Base-by-base conservation (phyloP, 2,888 invertebrate genomes). In the Mythimna albipuncta region DNA sequence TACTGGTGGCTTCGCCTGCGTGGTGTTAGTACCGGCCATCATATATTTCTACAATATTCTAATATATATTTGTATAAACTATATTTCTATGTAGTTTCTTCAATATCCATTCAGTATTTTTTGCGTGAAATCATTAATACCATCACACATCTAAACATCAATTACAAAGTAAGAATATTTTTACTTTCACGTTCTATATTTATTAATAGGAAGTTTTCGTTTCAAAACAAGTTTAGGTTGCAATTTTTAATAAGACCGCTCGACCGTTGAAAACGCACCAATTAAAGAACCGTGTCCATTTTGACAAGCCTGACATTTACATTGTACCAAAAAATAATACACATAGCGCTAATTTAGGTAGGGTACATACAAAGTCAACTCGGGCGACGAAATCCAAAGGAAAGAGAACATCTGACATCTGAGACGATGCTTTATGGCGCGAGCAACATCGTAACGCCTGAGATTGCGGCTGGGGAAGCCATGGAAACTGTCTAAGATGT, bases 401-500 rank as follows among this genome's bases (percentile, higher is more conserved):
- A 64, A 62, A 77, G 72, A 54, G 64, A 75, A 74, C 50, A 66
- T 78, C 72, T 44, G 72, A 76, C 50, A 66, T 79, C 72, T 44
- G 72, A 76, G 72, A 81, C 73, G 76, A 81, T 81, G 80, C 77
- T 88, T 88, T 86, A 87, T 78, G 87, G 83, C 50, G 68, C 79
- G 64, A 73, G 61, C 69, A 72, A 78, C 72, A 75, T 86, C 86
- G 81, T 87, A 82, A 88, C 85, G 85, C 77, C 81, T 65, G 84
- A 87, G 88, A 91, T 91, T 87, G 86, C 83, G 83, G 73, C 72
- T 78, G 68, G 79, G 79, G 80, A 76, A 83, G 74, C 70, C 79
- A 70, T 68, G 69, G 64, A 72, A 75, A 82, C 80, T 77, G 74
- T 77, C 75, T 69, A 78, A 80, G 78, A 74, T 66, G 68, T 80